Percentiles rank a stretch among this genome's conserved stretches.
These are phyloP conservation scores for Adelges cooleyi DNA, from an alignment of 1,140 invertebrate genomes.

Conservation along the genomic window DNA sequence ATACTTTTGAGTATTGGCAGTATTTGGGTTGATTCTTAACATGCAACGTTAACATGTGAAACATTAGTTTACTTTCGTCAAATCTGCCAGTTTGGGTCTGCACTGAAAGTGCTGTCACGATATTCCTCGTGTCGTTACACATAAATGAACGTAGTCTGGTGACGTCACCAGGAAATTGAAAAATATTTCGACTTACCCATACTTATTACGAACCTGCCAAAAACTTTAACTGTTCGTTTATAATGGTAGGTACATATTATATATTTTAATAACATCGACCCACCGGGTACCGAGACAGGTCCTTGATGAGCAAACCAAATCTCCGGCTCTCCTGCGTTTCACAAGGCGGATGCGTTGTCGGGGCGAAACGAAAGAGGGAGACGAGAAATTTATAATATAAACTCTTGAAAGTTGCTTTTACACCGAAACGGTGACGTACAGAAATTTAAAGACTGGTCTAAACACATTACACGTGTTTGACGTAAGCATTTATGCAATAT, in stretches of 20 bases:
- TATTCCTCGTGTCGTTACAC: not conserved
- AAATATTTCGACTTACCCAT: slow-evolving; percentile 24
- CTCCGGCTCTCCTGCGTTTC: slow-evolving; percentile 8
- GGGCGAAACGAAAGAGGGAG: not conserved
- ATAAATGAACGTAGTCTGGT: slow-evolving; percentile 28
- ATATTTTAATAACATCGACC: slow-evolving; percentile 24
- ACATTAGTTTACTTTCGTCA: too few species aligned
- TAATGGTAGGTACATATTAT: too few species aligned
- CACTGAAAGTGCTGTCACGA: slow-evolving; percentile 14
- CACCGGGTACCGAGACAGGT: not conserved
- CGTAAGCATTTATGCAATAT: too few species aligned
- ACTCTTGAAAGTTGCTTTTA: too few species aligned
- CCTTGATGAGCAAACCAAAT: slow-evolving; percentile 19
- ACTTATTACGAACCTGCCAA: slow-evolving; percentile 28
- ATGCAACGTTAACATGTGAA: too few species aligned
- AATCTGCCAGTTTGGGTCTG: not conserved
- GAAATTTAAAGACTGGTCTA: too few species aligned
- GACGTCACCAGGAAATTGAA: slow-evolving; percentile 28
- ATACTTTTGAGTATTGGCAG: too few species aligned
- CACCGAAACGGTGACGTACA: too few species aligned
- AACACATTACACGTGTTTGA: too few species aligned
- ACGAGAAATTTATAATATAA: not conserved
- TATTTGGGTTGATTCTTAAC: too few species aligned
- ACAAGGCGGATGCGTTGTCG: too few species aligned
- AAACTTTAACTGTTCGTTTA: slow-evolving; percentile 17